A percentile compares a stretch with the other conserved stretches of the same genome.
phyloP scores from a whole-genome alignment of 2,797 vertebrate species.

The Acanthornis magna region DNA sequence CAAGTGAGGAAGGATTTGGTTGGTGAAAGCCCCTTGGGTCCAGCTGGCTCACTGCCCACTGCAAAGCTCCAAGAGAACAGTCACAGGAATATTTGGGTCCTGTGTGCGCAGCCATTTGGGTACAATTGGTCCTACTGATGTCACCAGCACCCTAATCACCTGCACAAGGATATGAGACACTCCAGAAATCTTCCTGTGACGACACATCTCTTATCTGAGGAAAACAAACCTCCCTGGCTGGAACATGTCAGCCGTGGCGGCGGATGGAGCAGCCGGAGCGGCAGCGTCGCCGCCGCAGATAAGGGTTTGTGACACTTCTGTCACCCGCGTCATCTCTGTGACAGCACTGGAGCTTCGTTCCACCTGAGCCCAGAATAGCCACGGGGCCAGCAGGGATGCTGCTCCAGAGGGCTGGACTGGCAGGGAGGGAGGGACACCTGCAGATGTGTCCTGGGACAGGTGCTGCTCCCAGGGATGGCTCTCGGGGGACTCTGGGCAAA shows the following conservation, averaged over 20 bases:
- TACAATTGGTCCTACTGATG: background rate
- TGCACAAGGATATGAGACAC: background rate
- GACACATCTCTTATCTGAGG: slow-evolving; percentile 22
- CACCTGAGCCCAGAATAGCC: background rate
- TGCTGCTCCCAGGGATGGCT: background rate
- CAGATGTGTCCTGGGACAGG: rapidly evolving
- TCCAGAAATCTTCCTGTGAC: background rate
- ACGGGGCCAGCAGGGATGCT: background rate
- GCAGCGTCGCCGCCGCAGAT: background rate
- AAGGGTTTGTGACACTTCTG: background rate
- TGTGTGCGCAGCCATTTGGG: background rate
- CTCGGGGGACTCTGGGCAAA: background rate
- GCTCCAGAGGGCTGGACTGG: background rate
- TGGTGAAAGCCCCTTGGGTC: background rate
- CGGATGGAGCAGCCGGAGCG: background rate
- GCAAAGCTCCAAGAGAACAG: background rate
- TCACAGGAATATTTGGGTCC: background rate
- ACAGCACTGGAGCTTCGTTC: background rate
- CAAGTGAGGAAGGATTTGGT: background rate
- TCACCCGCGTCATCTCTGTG: background rate
- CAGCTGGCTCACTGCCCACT: background rate
- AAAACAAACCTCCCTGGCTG: background rate
- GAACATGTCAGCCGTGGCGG: background rate
- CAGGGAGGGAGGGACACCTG: background rate
- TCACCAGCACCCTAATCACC: slow-evolving; percentile 26